Evolutionary conservation across 2,888 invertebrate genomes (phyloP).

Genomic region (Dryadula phaetusa): DNA sequence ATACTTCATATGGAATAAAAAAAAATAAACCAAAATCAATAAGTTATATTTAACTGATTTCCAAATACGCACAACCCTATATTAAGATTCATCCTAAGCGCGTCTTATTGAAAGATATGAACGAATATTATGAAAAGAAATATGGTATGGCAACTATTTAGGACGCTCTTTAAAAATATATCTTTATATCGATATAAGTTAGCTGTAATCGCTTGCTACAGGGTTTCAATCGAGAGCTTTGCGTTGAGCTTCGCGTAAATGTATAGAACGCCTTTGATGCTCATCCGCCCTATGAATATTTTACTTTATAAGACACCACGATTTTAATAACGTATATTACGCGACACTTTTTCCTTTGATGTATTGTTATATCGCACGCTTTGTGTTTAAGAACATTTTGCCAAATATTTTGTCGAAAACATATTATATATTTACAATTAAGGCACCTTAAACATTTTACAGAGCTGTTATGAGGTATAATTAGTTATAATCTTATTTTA

Average conservation of each 20-base stretch:
- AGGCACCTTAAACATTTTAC: neutral
- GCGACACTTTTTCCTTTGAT: conserved; percentile 25
- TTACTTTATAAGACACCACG: conserved; percentile 47
- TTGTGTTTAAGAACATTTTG: neutral
- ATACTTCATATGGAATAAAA: no score
- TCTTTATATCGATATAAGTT: conserved; percentile 24
- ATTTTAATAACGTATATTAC: conserved; percentile 38
- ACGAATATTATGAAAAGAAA: conserved; percentile 22
- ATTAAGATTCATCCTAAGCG: conserved; percentile 14
- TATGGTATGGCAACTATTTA: conserved; percentile 10
- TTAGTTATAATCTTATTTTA: no score
- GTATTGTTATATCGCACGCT: conserved; percentile 5
- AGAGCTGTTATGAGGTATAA: no score
- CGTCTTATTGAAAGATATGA: conserved; percentile 18
- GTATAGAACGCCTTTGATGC: conserved; percentile 39
- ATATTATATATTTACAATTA: neutral
- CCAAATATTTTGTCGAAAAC: conserved; percentile 4
- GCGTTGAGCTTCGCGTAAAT: conserved; percentile 12
- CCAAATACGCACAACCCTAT: neutral
- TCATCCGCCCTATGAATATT: conserved; percentile 62
- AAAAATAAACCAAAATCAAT: neutral
- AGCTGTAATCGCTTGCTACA: conserved; percentile 28
- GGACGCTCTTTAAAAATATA: conserved; percentile 18
- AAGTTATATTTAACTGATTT: neutral
- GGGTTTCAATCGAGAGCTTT: conserved; percentile 24